Evolutionary conservation across 2,888 invertebrate species (phyloP).

Genomic region (Drosophila ustulata): DNA sequence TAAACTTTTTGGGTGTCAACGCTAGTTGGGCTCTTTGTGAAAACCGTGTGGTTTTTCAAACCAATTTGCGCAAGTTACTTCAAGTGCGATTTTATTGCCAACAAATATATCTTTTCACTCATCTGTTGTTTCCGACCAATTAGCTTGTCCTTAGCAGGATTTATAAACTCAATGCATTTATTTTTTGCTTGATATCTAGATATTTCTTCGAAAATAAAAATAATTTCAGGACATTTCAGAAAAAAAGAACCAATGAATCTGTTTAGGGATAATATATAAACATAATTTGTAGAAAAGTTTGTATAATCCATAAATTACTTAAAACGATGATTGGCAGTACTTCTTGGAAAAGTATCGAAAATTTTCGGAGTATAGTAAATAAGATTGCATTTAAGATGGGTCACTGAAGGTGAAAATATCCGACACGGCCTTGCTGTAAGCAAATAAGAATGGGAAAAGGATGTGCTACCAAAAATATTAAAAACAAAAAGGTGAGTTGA

Average conservation of each 20-base stretch:
- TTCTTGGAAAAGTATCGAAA: constrained; percentile 50
- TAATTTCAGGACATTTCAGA: too few species aligned
- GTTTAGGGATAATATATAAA: not conserved
- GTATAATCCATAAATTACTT: constrained; percentile 32
- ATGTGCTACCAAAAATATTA: not conserved
- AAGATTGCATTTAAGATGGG: not conserved
- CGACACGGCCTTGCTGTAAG: constrained; percentile 42
- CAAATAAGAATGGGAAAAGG: constrained; percentile 37
- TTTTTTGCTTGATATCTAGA: too few species aligned
- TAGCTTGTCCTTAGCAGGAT: not conserved
- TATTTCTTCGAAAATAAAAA: too few species aligned
- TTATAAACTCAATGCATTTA: too few species aligned
- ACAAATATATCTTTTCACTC: constrained; percentile 42
- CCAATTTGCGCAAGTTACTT: constrained; percentile 52
- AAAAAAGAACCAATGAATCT: too few species aligned
- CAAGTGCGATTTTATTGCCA: constrained; percentile 56
- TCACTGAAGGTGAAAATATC: constrained; percentile 45
- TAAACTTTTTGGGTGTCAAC: constrained; percentile 63
- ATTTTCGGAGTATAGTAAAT: constrained; percentile 2
- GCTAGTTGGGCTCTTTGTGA: constrained; percentile 49
- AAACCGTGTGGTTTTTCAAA: constrained; percentile 54
- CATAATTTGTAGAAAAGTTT: not conserved
- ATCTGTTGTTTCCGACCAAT: constrained; percentile 12
- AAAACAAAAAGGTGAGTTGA: constrained; percentile 4
- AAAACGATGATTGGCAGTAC: constrained; percentile 24